phyloP scores from a whole-genome alignment of 2,797 vertebrate genomes.

The Hirundo rustica region DNA sequence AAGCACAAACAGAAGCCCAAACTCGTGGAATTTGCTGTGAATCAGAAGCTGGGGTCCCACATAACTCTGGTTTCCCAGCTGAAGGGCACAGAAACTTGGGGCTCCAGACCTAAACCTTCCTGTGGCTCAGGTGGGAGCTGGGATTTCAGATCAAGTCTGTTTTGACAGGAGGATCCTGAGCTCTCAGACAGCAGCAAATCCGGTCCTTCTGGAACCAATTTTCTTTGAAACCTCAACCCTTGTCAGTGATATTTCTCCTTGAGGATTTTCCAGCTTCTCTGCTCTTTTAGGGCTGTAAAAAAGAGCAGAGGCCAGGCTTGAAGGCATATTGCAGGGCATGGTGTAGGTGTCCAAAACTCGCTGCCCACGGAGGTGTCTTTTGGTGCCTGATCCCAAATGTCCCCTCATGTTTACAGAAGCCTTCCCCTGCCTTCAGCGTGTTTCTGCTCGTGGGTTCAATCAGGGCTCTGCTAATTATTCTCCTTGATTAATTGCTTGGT shows the following conservation, averaged over 20 bases:
- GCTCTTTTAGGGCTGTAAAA: background rate
- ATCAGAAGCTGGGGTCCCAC: background rate
- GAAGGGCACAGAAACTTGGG: background rate
- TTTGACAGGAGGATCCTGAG: background rate
- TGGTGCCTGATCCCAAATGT: background rate
- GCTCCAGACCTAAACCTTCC: background rate
- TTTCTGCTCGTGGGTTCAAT: rapidly evolving
- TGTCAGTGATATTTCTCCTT: background rate
- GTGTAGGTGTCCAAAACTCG: background rate
- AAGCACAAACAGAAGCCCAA: background rate
- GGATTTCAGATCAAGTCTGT: background rate
- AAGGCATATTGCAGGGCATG: background rate
- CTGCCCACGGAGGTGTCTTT: background rate
- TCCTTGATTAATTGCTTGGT: background rate
- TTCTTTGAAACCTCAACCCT: background rate
- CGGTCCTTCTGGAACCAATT: background rate
- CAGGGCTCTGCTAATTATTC: constrained; percentile 1
- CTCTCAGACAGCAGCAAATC: background rate
- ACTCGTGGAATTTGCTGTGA: background rate
- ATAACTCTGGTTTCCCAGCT: background rate
- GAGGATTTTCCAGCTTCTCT: background rate
- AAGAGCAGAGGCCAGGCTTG: background rate
- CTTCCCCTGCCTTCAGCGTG: background rate
- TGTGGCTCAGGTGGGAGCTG: background rate
- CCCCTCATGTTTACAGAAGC: background rate